Evolutionary conservation across 1,140 invertebrate species (phyloP).

Genomic region (Achroia grisella): DNA sequence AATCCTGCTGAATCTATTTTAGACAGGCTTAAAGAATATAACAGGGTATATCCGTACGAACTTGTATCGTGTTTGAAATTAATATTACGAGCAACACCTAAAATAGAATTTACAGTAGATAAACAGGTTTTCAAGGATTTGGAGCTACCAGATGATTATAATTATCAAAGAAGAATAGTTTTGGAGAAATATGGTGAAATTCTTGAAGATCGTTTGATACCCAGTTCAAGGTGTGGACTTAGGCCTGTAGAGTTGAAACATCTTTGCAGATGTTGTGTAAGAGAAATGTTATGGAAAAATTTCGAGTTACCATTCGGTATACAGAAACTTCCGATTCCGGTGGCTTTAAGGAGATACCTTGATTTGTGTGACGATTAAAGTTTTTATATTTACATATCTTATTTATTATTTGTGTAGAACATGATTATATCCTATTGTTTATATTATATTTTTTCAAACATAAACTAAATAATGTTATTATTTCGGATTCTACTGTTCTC

Average conservation of each 20-base stretch:
- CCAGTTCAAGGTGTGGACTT: slow-evolving; percentile 75
- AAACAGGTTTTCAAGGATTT: slow-evolving; percentile 41
- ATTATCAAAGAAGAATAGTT: slow-evolving; percentile 71
- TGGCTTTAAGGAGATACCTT: slow-evolving; percentile 78
- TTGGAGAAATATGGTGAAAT: slow-evolving; percentile 78
- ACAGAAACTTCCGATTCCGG: slow-evolving; percentile 77
- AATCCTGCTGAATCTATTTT: slow-evolving; percentile 76
- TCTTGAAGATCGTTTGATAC: slow-evolving; percentile 77
- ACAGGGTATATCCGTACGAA: slow-evolving; percentile 78
- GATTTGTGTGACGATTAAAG: slow-evolving; percentile 81
- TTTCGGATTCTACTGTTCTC: too few relatives aligned
- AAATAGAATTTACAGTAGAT: slow-evolving; percentile 51
- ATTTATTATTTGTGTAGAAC: background rate
- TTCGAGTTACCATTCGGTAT: slow-evolving; percentile 84
- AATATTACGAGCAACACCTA: slow-evolving; percentile 77
- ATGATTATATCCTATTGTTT: too few relatives aligned
- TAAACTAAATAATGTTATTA: too few relatives aligned
- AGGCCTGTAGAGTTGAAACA: slow-evolving; percentile 78
- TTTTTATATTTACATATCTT: slow-evolving; percentile 7
- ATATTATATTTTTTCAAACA: too few relatives aligned
- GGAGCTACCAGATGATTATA: slow-evolving; percentile 55
- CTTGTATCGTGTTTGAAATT: slow-evolving; percentile 79
- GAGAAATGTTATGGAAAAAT: slow-evolving; percentile 78
- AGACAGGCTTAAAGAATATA: slow-evolving; percentile 78
- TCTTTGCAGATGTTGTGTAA: slow-evolving; percentile 78